A percentile compares a stretch with the other conserved stretches of the same genome.
Evolutionary conservation across 2,113 vertebrate genomes (phyloP).

Genomic region (Amphiprion ocellaris): DNA sequence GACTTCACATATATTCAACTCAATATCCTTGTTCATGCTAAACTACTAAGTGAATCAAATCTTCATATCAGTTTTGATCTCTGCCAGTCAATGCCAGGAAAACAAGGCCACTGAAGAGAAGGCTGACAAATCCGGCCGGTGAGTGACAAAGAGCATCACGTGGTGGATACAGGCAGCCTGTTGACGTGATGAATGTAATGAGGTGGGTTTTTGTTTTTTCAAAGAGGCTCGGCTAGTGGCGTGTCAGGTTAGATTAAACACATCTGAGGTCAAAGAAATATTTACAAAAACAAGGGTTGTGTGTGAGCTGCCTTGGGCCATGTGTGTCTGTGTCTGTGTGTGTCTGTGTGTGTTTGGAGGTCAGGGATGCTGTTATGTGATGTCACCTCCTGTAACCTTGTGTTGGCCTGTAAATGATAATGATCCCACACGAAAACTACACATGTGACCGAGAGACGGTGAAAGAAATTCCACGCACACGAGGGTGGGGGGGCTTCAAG

Average conservation of each 20-base stretch:
- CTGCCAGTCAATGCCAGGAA: slow-evolving; percentile 42
- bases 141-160: slow-evolving; percentile 8
- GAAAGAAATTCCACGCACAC: neutral
- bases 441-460: neutral
- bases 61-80: slow-evolving; percentile 25
- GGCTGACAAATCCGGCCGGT: slow-evolving; percentile 60
- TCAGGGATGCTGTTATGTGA: slow-evolving; percentile 58
- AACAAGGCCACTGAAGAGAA: slow-evolving; percentile 58
- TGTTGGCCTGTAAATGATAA: slow-evolving; percentile 2
- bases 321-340: slow-evolving; percentile 18
- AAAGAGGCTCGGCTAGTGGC: neutral
- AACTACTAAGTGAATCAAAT: too few relatives aligned
- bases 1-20: too few relatives aligned
- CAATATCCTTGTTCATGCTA: too few relatives aligned
- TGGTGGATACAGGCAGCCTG: slow-evolving; percentile 12
- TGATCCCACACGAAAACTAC: too few relatives aligned
- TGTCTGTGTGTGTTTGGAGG: slow-evolving; percentile 34
- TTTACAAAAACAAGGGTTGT: too few relatives aligned
- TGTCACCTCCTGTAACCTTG: slow-evolving; percentile 56
- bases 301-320: neutral
- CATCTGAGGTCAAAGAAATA: too few relatives aligned
- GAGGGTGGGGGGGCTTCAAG: slow-evolving; percentile 26
- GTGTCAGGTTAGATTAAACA: neutral
- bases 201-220: neutral
- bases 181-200: slow-evolving; percentile 28